Evolutionary conservation across 37 sponge, comb jelly and placozoan genomes (phyloP).

Genomic region (Chondrilla cf. caribensis): DNA sequence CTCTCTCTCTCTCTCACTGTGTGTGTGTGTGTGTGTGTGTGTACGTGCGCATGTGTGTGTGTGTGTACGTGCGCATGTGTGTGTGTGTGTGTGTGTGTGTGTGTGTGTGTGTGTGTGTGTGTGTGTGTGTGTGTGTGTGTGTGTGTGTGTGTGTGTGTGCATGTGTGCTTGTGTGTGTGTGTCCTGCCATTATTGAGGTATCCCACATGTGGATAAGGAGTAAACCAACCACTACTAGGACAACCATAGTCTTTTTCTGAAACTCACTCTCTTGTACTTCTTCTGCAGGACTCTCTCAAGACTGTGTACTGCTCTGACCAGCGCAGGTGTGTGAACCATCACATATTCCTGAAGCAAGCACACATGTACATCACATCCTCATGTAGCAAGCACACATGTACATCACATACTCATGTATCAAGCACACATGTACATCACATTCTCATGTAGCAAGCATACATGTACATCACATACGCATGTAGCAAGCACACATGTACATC

Average conservation of each 20-base stretch:
- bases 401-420: neutral
- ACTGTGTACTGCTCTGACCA: conserved; percentile 52
- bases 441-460: too few relatives aligned
- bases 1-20: too few relatives aligned
- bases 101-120: neutral
- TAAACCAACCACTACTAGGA: too few relatives aligned
- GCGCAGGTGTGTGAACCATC: conserved; percentile 23
- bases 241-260: too few relatives aligned
- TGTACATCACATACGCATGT: neutral
- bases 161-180: too few relatives aligned
- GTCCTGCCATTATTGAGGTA: too few relatives aligned
- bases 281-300: conserved; percentile 50
- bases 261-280: conserved; percentile 71
- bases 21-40: neutral
- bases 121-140: neutral
- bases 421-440: neutral
- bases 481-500: neutral
- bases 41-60: neutral
- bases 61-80: neutral
- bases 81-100: neutral
- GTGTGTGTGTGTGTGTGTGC: neutral
- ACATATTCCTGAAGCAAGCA: conserved; percentile 48
- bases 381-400: neutral
- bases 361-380: neutral
- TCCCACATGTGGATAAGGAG: too few relatives aligned